Evolutionary conservation across 2,888 invertebrate species (phyloP).

Genomic region (Harpalus rufipes): DNA sequence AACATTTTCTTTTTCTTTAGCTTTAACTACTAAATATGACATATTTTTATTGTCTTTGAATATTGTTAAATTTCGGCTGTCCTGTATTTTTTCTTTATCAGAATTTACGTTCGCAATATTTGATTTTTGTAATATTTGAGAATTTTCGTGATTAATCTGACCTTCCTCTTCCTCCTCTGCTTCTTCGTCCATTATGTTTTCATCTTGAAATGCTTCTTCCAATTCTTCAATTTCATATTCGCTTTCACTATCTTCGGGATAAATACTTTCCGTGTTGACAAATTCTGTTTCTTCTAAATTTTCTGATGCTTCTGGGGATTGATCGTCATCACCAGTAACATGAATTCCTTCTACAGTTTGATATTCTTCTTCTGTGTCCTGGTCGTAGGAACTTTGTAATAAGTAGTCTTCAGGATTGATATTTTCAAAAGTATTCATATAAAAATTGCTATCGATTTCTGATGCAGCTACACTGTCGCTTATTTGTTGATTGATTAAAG

Average conservation of each 20-base stretch:
- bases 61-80: conserved; percentile 50
- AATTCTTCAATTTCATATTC: conserved; percentile 63
- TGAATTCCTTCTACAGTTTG: conserved; percentile 73
- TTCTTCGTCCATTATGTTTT: neutral
- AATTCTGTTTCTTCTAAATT: conserved; percentile 39
- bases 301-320: neutral
- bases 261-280: conserved; percentile 52
- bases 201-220: conserved; percentile 59
- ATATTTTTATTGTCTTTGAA: conserved; percentile 56
- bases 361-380: conserved; percentile 71
- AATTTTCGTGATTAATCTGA: conserved; percentile 12
- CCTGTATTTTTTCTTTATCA: neutral
- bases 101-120: conserved; percentile 34
- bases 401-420: conserved; percentile 39
- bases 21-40: conserved; percentile 72
- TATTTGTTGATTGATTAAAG: conserved; percentile 38
- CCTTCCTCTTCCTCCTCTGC: neutral
- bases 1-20: conserved; percentile 75
- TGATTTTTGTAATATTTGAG: conserved; percentile 57
- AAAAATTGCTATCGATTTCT: conserved; percentile 41
- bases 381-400: conserved; percentile 54
- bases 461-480: conserved; percentile 9
- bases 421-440: conserved; percentile 24
- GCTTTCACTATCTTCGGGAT: conserved; percentile 43
- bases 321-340: conserved; percentile 71